Conservation (phyloP, 2,888 invertebrate species). For the Apodemia duryi region DNA sequence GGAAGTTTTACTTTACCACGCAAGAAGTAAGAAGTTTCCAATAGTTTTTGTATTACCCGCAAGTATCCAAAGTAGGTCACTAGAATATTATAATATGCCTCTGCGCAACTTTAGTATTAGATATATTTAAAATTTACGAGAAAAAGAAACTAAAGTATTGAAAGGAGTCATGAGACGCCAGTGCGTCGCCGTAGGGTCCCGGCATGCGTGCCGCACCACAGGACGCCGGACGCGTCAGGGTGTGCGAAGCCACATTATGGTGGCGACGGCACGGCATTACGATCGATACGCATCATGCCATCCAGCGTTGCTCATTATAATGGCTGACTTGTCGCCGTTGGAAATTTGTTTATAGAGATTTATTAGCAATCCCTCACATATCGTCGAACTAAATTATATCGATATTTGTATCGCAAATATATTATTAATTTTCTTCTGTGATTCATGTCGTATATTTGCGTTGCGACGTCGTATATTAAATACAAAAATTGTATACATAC, state of each 20-base stretch:
- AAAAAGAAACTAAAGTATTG: constrained; percentile 34
- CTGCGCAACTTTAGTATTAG: background rate
- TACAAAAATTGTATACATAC: too few species aligned
- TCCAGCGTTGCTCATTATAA: constrained; percentile 22
- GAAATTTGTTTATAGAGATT: constrained; percentile 24
- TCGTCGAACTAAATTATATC: background rate
- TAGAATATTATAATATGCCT: background rate
- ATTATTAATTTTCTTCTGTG: too few species aligned
- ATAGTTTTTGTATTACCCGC: too few species aligned
- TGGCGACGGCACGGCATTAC: constrained; percentile 49
- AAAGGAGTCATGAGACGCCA: constrained; percentile 35
- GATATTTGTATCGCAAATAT: too few species aligned
- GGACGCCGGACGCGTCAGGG: constrained; percentile 46
- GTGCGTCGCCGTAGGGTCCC: constrained; percentile 46
- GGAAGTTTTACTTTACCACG: too few species aligned
- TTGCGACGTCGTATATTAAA: too few species aligned
- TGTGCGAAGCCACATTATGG: constrained; percentile 41
- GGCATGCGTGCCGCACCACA: constrained; percentile 52
- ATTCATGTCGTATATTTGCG: too few species aligned
- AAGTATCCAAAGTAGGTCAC: background rate
- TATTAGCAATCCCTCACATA: constrained; percentile 21
- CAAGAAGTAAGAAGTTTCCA: too few species aligned
- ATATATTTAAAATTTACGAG: constrained; percentile 31
- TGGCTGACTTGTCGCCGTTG: constrained; percentile 24
- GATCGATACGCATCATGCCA: constrained; percentile 48